These are phyloP conservation scores for Aradus depressus DNA, from an alignment of 2,888 invertebrate species.

Conservation along the genomic window DNA sequence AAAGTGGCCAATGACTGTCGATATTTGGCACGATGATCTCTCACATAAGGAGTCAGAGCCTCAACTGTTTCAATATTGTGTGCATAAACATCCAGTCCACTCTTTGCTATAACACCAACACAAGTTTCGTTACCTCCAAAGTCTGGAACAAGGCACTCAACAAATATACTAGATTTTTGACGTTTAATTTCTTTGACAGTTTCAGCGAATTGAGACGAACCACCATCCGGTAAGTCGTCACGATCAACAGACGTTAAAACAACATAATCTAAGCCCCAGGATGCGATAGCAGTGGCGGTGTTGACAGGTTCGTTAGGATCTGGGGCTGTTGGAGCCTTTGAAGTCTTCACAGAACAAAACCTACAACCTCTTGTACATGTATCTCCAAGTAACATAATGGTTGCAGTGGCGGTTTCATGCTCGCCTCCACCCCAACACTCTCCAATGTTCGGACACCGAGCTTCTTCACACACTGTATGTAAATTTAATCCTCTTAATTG, in stretches of 20 bases:
- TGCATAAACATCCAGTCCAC: constrained; percentile 91
- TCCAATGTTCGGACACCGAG: constrained; percentile 94
- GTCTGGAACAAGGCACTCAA: constrained; percentile 95
- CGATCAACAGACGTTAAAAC: constrained; percentile 97
- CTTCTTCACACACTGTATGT: constrained; percentile 95
- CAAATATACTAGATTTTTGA: constrained; percentile 70
- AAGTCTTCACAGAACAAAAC: constrained; percentile 97
- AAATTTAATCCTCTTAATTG: constrained; percentile 75
- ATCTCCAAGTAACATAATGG: constrained; percentile 93
- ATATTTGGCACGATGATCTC: constrained; percentile 88
- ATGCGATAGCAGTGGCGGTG: constrained; percentile 82
- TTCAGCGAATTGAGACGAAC: constrained; percentile 74
- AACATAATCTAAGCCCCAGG: constrained; percentile 95
- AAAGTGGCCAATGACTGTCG: constrained; percentile 79
- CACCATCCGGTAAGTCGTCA: constrained; percentile 53
- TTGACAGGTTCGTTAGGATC: constrained; percentile 84
- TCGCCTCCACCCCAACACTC: constrained; percentile 98
- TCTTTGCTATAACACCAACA: constrained; percentile 61
- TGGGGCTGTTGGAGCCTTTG: constrained; percentile 74
- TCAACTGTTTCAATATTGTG: constrained; percentile 98
- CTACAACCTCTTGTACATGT: constrained; percentile 96
- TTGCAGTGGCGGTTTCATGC: constrained; percentile 93
- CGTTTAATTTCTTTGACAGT: constrained; percentile 79
- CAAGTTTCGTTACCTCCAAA: constrained; percentile 71
- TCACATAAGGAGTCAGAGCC: constrained; percentile 75